Base-by-base conservation (phyloP, 1,140 invertebrate genomes). In the Heliconius himera region DNA sequence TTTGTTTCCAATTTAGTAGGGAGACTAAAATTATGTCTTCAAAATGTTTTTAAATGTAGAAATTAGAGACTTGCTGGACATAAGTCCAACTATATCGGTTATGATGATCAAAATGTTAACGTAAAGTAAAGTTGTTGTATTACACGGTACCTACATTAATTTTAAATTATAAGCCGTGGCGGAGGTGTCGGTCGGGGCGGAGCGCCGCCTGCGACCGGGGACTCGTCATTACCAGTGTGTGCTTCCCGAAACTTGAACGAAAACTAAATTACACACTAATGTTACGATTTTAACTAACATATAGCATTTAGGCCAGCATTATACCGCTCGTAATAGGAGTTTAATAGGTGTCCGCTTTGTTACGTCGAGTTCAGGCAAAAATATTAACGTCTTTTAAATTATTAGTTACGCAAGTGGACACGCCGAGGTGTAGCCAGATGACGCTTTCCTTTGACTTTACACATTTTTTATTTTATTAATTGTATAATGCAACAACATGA, bases 261-360 rank as follows among this genome's bases (percentile, higher is more conserved):
- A 51, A 51, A 20, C 51, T 20, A 56, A 75, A 75, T 75, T 60
- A 60, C 33, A n/a, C 8, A 56, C 49, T 60, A 75, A 75, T 75
- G n/a, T 75, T 1, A 60, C 36, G 33, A 73, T 33, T 75, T 75
- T 75, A 20, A 18, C 22, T 51, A 54, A 74, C 56, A 51, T 51
- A 74, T 74, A 29, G 33, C 26, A 33, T 56, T 74, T 5, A 33
- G 20, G 22, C 22, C 16, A 6, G 20, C 49, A 54, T 74, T 74
- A 74, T 33, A 74, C 8, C 22, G 0, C 8, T 29, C 18, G n/a
- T 60, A 75, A 36, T 33, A 60, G 29, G 1, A 56, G 33, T 60
- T 36, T 75, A 51, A 73, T 26, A 73, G n/a, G 8, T 6, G 70
- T 33, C 70, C 26, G 20, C 16, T 33, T 36, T 29, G 33, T 16